phyloP scores from a whole-genome alignment of 2,113 vertebrate species.

The Brachyhypopomus occidentalis region DNA sequence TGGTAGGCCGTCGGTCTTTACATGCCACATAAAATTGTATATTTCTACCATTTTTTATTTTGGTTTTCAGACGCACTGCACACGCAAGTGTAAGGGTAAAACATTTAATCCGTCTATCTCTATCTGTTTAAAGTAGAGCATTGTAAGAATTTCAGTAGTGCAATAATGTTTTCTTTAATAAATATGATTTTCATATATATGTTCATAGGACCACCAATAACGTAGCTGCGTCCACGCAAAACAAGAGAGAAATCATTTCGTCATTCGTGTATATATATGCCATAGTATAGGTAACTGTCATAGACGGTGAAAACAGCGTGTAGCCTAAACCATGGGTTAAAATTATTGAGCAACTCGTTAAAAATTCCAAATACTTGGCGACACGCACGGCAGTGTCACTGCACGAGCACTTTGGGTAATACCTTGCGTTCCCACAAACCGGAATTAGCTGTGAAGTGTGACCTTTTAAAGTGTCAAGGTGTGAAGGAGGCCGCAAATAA shows the following conservation, averaged over 20 bases:
- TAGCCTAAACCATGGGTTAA: slow-evolving; percentile 12
- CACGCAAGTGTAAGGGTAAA: neutral
- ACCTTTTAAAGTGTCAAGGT: slow-evolving; percentile 75
- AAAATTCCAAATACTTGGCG: slow-evolving; percentile 42
- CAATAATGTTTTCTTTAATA: neutral
- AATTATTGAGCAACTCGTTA: slow-evolving; percentile 52
- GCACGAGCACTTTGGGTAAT: slow-evolving; percentile 58
- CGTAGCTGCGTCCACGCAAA: too few relatives aligned
- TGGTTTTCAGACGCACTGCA: too few relatives aligned
- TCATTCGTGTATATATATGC: neutral
- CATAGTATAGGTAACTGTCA: neutral
- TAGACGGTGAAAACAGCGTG: neutral
- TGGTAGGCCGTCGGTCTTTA: too few relatives aligned
- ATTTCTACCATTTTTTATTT: too few relatives aligned
- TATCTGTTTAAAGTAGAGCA: too few relatives aligned
- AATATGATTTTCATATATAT: neutral
- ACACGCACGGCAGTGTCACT: slow-evolving; percentile 56
- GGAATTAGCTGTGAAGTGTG: slow-evolving; percentile 82
- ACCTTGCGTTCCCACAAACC: slow-evolving; percentile 69
- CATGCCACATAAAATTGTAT: too few relatives aligned
- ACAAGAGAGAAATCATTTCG: neutral
- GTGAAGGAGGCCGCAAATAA: slow-evolving; percentile 69
- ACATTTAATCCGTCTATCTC: too few relatives aligned
- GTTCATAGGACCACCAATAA: neutral
- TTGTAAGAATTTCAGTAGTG: neutral